Evolutionary conservation across 2,797 vertebrate genomes (phyloP), one percentile per base, ranked within the genome.

Genomic region (Crocidura indochinensis): DNA sequence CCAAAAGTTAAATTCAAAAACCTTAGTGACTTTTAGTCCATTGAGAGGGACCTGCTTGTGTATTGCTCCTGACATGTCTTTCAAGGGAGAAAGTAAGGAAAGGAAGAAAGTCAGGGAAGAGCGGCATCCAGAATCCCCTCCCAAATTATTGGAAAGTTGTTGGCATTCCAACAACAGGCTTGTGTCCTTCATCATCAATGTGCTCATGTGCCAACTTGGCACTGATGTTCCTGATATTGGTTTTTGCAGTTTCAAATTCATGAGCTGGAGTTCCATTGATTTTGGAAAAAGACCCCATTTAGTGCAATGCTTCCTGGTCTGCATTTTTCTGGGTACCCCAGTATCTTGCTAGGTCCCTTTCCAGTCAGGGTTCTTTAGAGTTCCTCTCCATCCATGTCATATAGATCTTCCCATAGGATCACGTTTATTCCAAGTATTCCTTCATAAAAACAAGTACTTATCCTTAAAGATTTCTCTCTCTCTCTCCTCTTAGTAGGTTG

Each of bases 261-360:
- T 97, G 96, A 93, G 0, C 80, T 96, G 94, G 90, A 95, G 88
- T 97, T 96, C 56, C 56, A 22, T 60, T 19, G 56, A 60, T 7
- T 98, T 97, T 98, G 97, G 98, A 97, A 60, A 97, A 97, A 98
- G 97, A 94, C 96, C 98, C 91, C 95, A 97, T 6, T 98, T 98
- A 96, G 92, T 96, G 96, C 98, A 98, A 95, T 96, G 94, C 97
- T 97, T 97, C 81, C 83, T 97, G 92, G 75, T 97, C 97, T 97
- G 94, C 78, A 87, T 95, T 94, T 88, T 46, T 12, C 20, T 26
- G 22, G 56, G 11, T 4, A 2, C 3, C 2, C 64, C 19, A 8
- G 64, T 14, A 38, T 20, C 46, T 27, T 11, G 24, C 20, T 3
- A 44, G 75, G 47, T 84, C 22, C 24, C 82, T 94, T 71, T 10